phyloP scores from a whole-genome alignment of 1,140 invertebrate genomes.

The Zaprionus taronus region DNA sequence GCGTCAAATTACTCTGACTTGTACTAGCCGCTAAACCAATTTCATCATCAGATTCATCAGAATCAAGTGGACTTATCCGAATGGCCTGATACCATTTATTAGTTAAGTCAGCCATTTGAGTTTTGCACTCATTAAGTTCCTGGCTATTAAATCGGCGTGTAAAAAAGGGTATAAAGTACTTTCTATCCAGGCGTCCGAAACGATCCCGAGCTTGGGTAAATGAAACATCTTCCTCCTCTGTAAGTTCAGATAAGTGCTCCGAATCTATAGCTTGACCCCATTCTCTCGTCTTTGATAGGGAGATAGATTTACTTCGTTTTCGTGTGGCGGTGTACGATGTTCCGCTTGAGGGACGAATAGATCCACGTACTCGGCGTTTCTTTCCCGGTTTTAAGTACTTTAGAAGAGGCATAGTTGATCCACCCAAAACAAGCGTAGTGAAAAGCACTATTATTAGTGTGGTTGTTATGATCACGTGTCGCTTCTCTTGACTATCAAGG shows the following conservation, averaged over 20 bases:
- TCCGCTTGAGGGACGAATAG: slow-evolving; percentile 18
- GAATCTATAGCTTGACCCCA: slow-evolving; percentile 98
- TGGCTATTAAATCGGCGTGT: slow-evolving; percentile 96
- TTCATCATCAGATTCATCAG: slow-evolving; percentile 85
- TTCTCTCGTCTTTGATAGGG: slow-evolving; percentile 98
- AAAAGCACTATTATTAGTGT: slow-evolving; percentile 98
- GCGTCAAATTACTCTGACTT: slow-evolving; percentile 74
- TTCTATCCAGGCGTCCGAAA: slow-evolving; percentile 95
- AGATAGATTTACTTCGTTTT: slow-evolving; percentile 93
- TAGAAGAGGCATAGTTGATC: slow-evolving; percentile 97
- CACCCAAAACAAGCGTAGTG: slow-evolving; percentile 97
- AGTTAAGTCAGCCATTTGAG: slow-evolving; percentile 97
- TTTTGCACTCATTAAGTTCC: slow-evolving; percentile 97
- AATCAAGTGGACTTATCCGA: slow-evolving; percentile 91
- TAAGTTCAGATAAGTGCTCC: slow-evolving; percentile 97
- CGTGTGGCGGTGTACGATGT: slow-evolving; percentile 85
- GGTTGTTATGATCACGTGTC: slow-evolving; percentile 98
- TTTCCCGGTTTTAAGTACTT: slow-evolving; percentile 90
- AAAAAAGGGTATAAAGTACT: slow-evolving; percentile 98
- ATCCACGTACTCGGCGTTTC: slow-evolving; percentile 74
- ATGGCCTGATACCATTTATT: slow-evolving; percentile 99
- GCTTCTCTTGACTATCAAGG: slow-evolving; percentile 94
- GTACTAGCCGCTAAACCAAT: slow-evolving; percentile 70
- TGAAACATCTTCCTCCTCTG: slow-evolving; percentile 93
- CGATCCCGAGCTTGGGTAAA: slow-evolving; percentile 89